Conservation (phyloP, 2,888 invertebrate genomes). For the Steinernema carpocapsae region DNA sequence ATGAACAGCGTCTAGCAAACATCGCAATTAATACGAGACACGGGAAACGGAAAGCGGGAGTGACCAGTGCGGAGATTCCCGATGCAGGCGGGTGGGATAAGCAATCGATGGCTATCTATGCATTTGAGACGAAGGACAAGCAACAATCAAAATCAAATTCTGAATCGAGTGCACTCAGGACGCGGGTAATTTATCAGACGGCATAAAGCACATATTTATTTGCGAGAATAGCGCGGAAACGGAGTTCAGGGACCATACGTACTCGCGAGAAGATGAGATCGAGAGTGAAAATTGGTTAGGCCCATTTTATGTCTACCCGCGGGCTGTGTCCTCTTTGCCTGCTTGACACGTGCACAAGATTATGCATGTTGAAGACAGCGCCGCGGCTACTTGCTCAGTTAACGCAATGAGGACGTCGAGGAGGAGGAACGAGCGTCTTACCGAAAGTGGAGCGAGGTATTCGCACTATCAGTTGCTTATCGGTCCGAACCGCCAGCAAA, state of each 20-base stretch:
- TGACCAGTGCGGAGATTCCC: not conserved
- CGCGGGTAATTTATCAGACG: constrained; percentile 31
- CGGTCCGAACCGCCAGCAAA: not conserved
- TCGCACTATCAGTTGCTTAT: constrained; percentile 21
- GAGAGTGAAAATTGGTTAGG: constrained; percentile 32
- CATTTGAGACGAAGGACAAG: constrained; percentile 1
- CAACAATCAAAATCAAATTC: constrained; percentile 28
- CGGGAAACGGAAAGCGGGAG: no score
- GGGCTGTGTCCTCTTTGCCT: constrained; percentile 17
- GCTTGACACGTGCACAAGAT: not conserved
- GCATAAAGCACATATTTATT: constrained; percentile 28
- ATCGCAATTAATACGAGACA: no score
- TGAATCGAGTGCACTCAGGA: constrained; percentile 11
- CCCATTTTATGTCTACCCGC: constrained; percentile 20
- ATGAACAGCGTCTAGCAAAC: no score
- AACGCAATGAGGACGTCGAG: no score
- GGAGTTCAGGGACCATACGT: not conserved
- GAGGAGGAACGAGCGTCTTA: no score
- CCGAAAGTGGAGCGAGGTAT: constrained; percentile 5
- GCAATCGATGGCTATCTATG: no score
- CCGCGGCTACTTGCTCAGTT: no score
- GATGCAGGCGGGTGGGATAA: not conserved
- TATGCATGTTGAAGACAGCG: not conserved
- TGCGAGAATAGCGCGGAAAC: constrained; percentile 29
- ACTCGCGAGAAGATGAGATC: constrained; percentile 12